A percentile compares a stretch with the other conserved stretches of the same genome.
phyloP scores from a whole-genome alignment of 30 jellyfish, hydroid and myxozoan species.

The Aurelia coerulea region DNA sequence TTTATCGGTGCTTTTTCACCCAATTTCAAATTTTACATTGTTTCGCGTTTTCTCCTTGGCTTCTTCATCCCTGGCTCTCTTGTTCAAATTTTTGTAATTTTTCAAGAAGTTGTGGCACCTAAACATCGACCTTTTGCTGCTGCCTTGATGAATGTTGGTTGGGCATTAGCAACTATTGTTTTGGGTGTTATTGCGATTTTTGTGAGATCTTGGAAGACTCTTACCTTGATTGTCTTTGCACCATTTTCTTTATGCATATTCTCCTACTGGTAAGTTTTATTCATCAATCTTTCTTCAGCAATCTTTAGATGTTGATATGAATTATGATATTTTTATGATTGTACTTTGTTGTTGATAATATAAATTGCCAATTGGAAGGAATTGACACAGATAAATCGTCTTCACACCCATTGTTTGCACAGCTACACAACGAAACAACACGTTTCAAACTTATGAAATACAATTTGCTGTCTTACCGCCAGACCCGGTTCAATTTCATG shows the following conservation, averaged over 20 bases:
- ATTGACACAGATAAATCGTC: too few species aligned
- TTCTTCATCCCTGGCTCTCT: slow-evolving; percentile 70
- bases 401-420: too few species aligned
- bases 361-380: too few species aligned
- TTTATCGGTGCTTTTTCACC: slow-evolving; percentile 60
- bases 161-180: slow-evolving; percentile 22
- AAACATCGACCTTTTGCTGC: slow-evolving; percentile 72
- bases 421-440: too few species aligned
- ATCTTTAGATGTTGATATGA: background rate
- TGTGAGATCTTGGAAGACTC: slow-evolving; percentile 56
- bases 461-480: too few species aligned
- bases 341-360: too few species aligned
- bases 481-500: too few species aligned
- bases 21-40: background rate
- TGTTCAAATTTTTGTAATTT: slow-evolving; percentile 45
- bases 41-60: slow-evolving; percentile 49
- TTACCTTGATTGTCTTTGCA: slow-evolving; percentile 33
- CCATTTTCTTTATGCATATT: slow-evolving; percentile 44
- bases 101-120: slow-evolving; percentile 55
- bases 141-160: slow-evolving; percentile 10
- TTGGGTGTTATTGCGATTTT: slow-evolving; percentile 62
- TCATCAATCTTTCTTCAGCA: background rate
- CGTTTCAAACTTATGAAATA: too few species aligned
- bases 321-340: background rate
- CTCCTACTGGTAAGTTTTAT: slow-evolving; percentile 18